Base-by-base conservation (phyloP, 2,888 invertebrate genomes). In the Malachius bipustulatus region DNA sequence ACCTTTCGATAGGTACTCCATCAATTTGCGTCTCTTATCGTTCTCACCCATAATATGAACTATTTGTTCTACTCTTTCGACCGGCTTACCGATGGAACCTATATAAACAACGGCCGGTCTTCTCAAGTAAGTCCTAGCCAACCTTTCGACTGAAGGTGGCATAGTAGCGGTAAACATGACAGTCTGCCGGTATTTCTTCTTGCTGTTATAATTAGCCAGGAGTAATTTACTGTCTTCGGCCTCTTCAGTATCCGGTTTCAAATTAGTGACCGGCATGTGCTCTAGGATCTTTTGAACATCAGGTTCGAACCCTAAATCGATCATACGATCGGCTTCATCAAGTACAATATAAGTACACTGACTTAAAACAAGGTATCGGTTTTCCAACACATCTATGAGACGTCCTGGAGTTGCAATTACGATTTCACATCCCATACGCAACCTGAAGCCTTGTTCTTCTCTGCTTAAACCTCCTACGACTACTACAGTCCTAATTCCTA, bases 121-220 rank as follows among this genome's bases (percentile, higher is more conserved):
- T 36, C 98, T 72, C 13, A 99, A 67, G 64, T 98, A 99, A 16
- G 81, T 87, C 42, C 94, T 73, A 0, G 98, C 98, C 42, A 99
- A 66, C 40, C 97, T 73, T 66, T 99, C 98, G 2, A 99, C 94
- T 2, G 96, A 89, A 0, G 96, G 82, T 4, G 96, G 96, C 98
- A 99, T 99, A 44, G 98, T 99, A 2, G 98, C 98, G 32, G 98
- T 98, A 64, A 99, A 99, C 98, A 99, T 99, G 59, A 99, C 98
- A 52, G 98, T 99, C 81, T 96, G 96, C 59, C 96, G 71, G 62
- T 85, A 98, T 62, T 98, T 98, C 60, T 96, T 87, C 62, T 93
- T 96, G 1, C 90, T 80, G 56, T 84, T 80, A 56, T 96, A 97
- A 63, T 98, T 97, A 16, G 83, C 85, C 63, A 96, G 71, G 36